Base-by-base conservation (phyloP, 1,140 invertebrate species). In the Pissodes strobi region DNA sequence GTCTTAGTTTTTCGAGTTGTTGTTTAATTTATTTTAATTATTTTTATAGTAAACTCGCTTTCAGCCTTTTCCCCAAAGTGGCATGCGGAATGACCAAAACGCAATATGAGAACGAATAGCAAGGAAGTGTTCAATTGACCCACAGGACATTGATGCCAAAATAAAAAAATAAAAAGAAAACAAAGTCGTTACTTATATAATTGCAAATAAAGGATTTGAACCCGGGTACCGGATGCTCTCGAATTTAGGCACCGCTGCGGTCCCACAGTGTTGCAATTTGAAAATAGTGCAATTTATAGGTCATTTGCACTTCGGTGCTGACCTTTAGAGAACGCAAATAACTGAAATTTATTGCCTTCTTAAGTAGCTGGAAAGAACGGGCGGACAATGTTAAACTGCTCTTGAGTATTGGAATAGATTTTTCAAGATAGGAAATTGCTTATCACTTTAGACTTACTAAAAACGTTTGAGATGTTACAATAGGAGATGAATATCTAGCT, bases 251-350 rank as follows among this genome's bases (percentile, higher is more conserved):
- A 59, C 19, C 45, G 39, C 23, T 19, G 53, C 58, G 63, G 55
- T 58, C 63, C 61, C 61, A 64, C 61, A 64, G 27, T 55, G 39
- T 58, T 56, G 52, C 63, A 56, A n/a, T 65, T 59, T 49, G 63
- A 59, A 65, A 59, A 65, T 58, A 41, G 63, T 58, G 63, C 53
- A 65, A 65, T 65, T 65, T 58, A 55, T 55, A 65, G 63, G 63
- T 65, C 63, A 45, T 65, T 65, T 65, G 63, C 63, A 65, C 55
- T 59, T 41, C 27, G 41, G 27, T 43, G 39, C 48, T 65, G 63
- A 65, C 63, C 63, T 65, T 55, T 49, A 37, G 23, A 49, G 63
- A 58, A 65, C 52, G 63, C 63, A 45, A 65, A 65, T 65, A 65
- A 56, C 63, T 65, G 12, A 58, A 65, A 65, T 65, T 65, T 65